phyloP scores from a whole-genome alignment of 2,888 invertebrate genomes.

The Caenorhabditis angaria region DNA sequence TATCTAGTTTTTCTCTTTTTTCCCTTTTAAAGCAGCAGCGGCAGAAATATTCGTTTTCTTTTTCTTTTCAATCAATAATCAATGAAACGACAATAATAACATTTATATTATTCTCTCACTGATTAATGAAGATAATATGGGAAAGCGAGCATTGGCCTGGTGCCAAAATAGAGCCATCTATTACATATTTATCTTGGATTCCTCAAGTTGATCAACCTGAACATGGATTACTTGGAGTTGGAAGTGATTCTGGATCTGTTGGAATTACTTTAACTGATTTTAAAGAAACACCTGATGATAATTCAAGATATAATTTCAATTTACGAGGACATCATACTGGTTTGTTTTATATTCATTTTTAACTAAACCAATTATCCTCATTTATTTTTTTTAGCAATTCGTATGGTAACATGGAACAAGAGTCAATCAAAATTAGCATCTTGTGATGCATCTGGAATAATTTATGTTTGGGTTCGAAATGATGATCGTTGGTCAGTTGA shows the following conservation, averaged over 20 bases:
- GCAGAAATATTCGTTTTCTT: slow-evolving; percentile 7
- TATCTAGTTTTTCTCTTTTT: slow-evolving; percentile 31
- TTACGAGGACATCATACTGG: slow-evolving; percentile 85
- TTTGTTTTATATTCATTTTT: neutral
- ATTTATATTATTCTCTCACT: neutral
- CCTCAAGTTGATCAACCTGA: slow-evolving; percentile 42
- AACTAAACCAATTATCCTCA: too few relatives aligned
- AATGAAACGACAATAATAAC: neutral
- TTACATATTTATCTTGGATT: slow-evolving; percentile 49
- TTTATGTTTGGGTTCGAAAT: slow-evolving; percentile 99
- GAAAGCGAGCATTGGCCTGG: slow-evolving; percentile 70
- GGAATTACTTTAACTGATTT: slow-evolving; percentile 68
- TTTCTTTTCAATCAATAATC: slow-evolving; percentile 14
- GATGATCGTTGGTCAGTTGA: slow-evolving; percentile 99
- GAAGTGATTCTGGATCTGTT: slow-evolving; percentile 67
- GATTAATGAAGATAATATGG: slow-evolving; percentile 63
- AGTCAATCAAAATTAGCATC: slow-evolving; percentile 96
- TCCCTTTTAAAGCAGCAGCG: slow-evolving; percentile 9
- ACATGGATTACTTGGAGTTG: slow-evolving; percentile 60
- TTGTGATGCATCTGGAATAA: slow-evolving; percentile 90
- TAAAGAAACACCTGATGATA: slow-evolving; percentile 43
- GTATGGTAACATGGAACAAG: slow-evolving; percentile 91
- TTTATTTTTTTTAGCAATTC: slow-evolving; percentile 36
- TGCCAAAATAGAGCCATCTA: slow-evolving; percentile 59
- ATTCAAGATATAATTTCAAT: slow-evolving; percentile 82